Base-by-base conservation (phyloP, 2,888 invertebrate genomes). In the Lepidocyrtoides sp. region DNA sequence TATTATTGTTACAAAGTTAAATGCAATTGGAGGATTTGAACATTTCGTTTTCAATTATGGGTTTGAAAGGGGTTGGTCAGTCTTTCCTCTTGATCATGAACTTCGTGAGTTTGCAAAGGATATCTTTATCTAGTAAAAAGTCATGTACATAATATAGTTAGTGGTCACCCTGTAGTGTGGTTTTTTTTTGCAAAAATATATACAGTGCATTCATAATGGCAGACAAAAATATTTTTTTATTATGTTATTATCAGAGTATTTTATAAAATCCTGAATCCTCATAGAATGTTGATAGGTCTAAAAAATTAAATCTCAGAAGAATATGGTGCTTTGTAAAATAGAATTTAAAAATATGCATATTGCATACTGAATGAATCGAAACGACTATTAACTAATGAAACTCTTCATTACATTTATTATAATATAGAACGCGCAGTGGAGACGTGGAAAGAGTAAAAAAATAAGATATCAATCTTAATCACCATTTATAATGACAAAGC, bases 391-490 rank as follows among this genome's bases (percentile, higher is more conserved):
- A 26, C 48, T 57, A 63, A 82, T 82, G 32, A 54, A 82, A 82
- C n/a, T 14, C 41, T 75, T 20, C 69, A 20, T 36, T 41, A 32
- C 57, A 82, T 32, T 79, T 51, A 32, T 36, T 20, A 29, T 36
- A 54, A 32, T 32, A 29, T 54, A 17, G 29, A 79, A 44, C n/a
- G n/a, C 14, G 44, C 51, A 79, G 57, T 57, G 79, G 1, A 36
- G 36, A 36, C 36, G 66, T 36, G n/a, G 1, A 54, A 1, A 77
- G 26, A 60, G 20, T 26, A 20, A 32, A 69, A 12, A 85, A 85
- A 57, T 75, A 85, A 85, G 85, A 85, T 75, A 85, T 85, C 57
- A 57, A 85, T 85, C 85, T 63, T 85, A 85, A 85, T 85, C 51
- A 75, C 29, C 66, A 66, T 82, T 79, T 72, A 84, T 84, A 84